phyloP scores from a whole-genome alignment of 2,797 vertebrate species.

The Anisognathus igniventris region DNA sequence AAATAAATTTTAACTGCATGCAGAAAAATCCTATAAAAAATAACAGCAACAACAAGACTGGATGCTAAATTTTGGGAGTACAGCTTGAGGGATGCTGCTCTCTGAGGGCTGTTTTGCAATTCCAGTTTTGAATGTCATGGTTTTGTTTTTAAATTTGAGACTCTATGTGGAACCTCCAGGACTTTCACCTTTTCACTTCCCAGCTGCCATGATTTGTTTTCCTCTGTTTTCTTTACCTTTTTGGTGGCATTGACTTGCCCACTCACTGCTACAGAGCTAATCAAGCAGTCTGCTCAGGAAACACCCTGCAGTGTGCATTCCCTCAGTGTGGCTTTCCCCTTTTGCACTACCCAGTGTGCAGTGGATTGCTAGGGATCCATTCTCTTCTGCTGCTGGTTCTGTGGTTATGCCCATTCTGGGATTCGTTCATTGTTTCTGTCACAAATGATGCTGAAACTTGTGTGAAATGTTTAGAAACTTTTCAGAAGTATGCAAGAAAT shows the following conservation, averaged over 20 bases:
- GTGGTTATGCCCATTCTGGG: not conserved
- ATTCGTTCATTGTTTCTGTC: not conserved
- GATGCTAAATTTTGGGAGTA: not conserved
- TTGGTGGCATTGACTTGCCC: not conserved
- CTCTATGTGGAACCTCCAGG: rapidly evolving
- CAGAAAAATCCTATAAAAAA: not conserved
- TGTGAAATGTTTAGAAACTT: not conserved
- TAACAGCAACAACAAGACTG: rapidly evolving
- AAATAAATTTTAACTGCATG: not conserved
- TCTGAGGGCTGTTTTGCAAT: not conserved
- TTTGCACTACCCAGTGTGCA: not conserved
- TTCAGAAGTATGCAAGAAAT: not conserved
- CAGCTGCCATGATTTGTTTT: rapidly evolving
- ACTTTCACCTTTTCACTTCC: not conserved
- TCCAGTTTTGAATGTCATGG: not conserved
- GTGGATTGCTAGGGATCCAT: not conserved
- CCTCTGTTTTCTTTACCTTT: not conserved
- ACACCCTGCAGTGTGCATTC: rapidly evolving
- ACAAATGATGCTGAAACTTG: not conserved
- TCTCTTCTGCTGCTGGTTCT: not conserved
- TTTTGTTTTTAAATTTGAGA: not conserved
- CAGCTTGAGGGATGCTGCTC: not conserved
- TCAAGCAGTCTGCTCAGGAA: rapidly evolving
- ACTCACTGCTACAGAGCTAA: not conserved
- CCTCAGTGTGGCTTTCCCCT: not conserved